phyloP scores from a whole-genome alignment of 2,113 vertebrate species.

The Halcyon malimbica region DNA sequence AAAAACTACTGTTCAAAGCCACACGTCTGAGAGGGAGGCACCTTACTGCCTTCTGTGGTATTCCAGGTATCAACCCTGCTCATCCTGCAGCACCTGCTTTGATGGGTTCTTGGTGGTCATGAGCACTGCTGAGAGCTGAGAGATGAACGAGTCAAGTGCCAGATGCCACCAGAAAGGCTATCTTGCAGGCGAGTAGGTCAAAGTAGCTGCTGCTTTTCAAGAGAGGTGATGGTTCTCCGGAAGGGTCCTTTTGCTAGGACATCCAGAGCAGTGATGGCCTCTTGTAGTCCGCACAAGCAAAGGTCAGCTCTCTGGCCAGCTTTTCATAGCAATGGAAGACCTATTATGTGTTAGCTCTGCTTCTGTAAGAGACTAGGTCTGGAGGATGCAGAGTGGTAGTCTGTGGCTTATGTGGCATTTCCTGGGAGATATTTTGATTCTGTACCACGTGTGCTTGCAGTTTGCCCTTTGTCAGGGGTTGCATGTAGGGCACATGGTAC shows the following conservation, averaged over 20 bases:
- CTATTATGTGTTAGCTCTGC: neutral
- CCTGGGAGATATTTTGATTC: neutral
- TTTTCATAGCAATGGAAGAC: neutral
- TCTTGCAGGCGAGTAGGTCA: neutral
- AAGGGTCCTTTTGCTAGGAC: neutral
- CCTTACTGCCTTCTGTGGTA: neutral
- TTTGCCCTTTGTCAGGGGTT: neutral
- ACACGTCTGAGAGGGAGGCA: neutral
- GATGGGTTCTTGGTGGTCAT: neutral
- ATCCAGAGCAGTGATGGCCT: neutral
- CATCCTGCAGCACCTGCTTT: neutral
- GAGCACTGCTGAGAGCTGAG: neutral
- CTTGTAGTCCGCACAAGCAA: neutral
- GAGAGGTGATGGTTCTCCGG: neutral
- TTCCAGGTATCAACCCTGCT: neutral
- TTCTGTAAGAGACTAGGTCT: neutral
- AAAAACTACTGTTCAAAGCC: neutral
- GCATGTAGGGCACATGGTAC: neutral
- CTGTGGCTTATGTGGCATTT: neutral
- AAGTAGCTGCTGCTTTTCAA: neutral
- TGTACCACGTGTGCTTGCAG: neutral
- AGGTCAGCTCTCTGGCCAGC: neutral
- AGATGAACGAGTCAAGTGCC: fast-evolving
- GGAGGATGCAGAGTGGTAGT: neutral
- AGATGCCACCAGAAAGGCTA: neutral